These are phyloP conservation scores for Agapornis roseicollis DNA, from an alignment of 2,113 vertebrate genomes.

Conservation along the genomic window DNA sequence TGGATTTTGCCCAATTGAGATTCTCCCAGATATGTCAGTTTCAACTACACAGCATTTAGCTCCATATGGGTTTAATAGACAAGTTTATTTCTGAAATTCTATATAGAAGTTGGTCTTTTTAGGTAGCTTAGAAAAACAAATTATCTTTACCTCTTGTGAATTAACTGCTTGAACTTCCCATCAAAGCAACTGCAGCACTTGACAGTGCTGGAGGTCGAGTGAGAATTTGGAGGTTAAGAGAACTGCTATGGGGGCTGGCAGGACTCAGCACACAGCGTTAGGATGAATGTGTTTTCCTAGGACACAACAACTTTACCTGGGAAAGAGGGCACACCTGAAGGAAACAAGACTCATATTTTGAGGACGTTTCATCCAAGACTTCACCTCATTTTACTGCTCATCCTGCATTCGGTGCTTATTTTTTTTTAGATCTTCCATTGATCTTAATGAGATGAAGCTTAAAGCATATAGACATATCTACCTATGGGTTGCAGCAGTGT, in stretches of 20 bases:
- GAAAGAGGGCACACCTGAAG: background rate
- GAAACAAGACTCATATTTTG: background rate
- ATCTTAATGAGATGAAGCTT: background rate
- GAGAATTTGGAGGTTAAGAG: background rate
- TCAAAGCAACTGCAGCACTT: background rate
- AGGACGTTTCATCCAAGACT: background rate
- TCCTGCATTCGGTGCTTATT: background rate
- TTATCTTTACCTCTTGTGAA: background rate
- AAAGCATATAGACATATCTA: background rate
- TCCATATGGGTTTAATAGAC: background rate
- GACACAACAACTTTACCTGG: background rate
- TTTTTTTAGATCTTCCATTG: background rate
- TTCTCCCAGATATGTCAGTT: background rate
- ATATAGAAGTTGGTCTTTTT: background rate
- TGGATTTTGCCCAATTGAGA: background rate
- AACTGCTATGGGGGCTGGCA: background rate
- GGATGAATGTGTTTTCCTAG: background rate
- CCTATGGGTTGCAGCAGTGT: background rate
- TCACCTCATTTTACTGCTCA: background rate
- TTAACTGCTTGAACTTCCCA: background rate
- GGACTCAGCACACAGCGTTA: background rate
- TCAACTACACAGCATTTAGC: background rate
- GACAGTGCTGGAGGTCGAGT: background rate
- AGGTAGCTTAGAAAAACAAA: background rate
- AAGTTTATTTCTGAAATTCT: background rate